A percentile compares a stretch with the other conserved stretches of the same genome.
Evolutionary conservation across 92 coral and sea anemone genomes (phyloP).

Genomic region (Parazoanthus swiftii): DNA sequence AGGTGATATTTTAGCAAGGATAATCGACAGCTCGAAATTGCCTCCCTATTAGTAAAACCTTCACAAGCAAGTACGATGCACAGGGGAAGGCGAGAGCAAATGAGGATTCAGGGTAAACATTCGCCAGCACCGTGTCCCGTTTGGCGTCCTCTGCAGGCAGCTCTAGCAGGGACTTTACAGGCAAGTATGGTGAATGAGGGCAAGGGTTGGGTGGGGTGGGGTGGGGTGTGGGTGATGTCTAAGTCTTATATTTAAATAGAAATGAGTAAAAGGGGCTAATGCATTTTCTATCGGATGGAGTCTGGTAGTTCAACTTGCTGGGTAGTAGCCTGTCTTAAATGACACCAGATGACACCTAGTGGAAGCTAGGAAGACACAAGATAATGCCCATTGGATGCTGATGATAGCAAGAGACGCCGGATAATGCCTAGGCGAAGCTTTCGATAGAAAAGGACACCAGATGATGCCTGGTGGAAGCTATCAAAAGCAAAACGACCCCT

Average conservation of each 20-base stretch:
- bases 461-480: not conserved
- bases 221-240: too few species aligned
- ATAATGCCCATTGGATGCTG: not conserved
- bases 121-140: too few species aligned
- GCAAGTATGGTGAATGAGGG: not conserved
- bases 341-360: not conserved
- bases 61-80: too few species aligned
- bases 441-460: not conserved
- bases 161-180: not conserved
- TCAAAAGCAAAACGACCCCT: too few species aligned
- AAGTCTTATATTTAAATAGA: too few species aligned
- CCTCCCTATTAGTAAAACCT: too few species aligned
- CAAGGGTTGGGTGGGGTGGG: not conserved
- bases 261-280: too few species aligned
- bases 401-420: not conserved
- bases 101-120: too few species aligned
- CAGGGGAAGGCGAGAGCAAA: too few species aligned
- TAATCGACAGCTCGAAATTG: not conserved
- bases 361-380: not conserved
- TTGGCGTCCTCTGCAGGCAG: not conserved
- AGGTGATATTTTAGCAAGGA: not conserved
- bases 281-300: too few species aligned
- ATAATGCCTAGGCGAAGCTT: not conserved
- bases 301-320: too few species aligned
- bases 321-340: too few species aligned